Evolutionary conservation across 2,888 invertebrate genomes (phyloP), one percentile per base, ranked within the genome.

Genomic region (Pristionchus entomophagus): DNA sequence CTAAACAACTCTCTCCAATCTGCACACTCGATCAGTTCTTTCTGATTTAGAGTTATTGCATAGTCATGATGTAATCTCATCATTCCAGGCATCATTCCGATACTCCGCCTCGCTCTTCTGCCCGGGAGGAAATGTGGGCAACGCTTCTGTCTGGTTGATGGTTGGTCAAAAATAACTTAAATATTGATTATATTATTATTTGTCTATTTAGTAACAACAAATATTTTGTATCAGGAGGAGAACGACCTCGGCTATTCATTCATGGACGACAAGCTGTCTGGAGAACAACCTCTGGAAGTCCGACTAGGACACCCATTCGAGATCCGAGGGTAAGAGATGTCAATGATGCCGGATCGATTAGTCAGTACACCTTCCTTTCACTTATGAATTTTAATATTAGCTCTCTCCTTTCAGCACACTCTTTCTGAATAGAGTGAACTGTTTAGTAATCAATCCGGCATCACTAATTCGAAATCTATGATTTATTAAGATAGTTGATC

Each of bases 51-150:
- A 22, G n/a, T n/a, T n/a, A n/a, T n/a, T n/a, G n/a, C n/a, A n/a
- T n/a, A n/a, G n/a, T n/a, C n/a, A 35, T 26, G 5, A 4, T 3
- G 35, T 6, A 65, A 69, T 69, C 65, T 45, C 10, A 56, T 6
- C 56, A 14, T 56, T 26, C 10, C 73, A 73, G 73, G 6, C 73
- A 2, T 73, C 73, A 0, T 73, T 73, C 12, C 73, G 38, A n/a
- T 73, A 73, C 41, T 32, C 41, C 41, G 73, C 41, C 45, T 26
- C 73, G 12, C 41, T 73, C n/a, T 41, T 73, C 73, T 73, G 73
- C n/a, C 73, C 73, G 41, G 45, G 41, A 12, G 73, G 41, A 6
- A 73, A 73, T n/a, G 26, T 73, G 41, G 73, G 73, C 73, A 73
- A 38, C 26, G 73, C 73, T 19, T 26, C n/a, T 14, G 45, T 73